Evolutionary conservation across 2,888 invertebrate genomes (phyloP).

Genomic region (Lycophotia porphyrea): DNA sequence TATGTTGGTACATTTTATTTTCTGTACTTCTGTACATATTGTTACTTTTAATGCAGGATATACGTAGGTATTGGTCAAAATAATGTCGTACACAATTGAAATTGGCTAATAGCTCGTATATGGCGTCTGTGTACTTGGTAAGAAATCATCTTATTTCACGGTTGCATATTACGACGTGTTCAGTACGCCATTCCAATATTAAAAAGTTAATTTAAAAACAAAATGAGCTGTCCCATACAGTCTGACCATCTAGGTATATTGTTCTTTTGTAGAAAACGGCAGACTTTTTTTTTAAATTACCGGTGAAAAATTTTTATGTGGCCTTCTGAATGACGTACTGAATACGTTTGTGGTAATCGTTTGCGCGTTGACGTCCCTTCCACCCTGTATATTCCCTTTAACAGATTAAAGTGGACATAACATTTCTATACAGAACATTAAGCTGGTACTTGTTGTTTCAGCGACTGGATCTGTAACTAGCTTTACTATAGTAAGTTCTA

Average conservation of each 20-base stretch:
- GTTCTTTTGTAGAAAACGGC: neutral
- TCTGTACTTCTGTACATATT: slow-evolving; percentile 5
- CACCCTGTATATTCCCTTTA: neutral
- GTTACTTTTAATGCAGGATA: neutral
- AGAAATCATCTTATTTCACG: slow-evolving; percentile 25
- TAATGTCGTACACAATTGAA: neutral
- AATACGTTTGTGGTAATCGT: no score
- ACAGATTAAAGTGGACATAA: slow-evolving; percentile 8
- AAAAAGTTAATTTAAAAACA: no score
- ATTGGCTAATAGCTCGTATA: neutral
- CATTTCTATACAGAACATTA: neutral
- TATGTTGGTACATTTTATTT: slow-evolving; percentile 1
- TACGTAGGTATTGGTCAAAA: neutral
- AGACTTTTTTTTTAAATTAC: neutral
- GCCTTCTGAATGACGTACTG: neutral
- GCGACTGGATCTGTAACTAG: slow-evolving; percentile 12
- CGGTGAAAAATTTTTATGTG: neutral
- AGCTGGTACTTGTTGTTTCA: slow-evolving; percentile 13
- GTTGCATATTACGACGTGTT: neutral
- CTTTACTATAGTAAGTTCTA: slow-evolving; percentile 15
- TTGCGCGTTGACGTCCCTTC: neutral
- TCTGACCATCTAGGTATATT: neutral
- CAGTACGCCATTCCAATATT: neutral
- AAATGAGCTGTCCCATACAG: no score
- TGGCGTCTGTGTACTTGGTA: slow-evolving; percentile 19